A percentile compares a stretch with the other conserved stretches of the same genome.
phyloP scores from a whole-genome alignment of 2,797 vertebrate species.

The Apogon hyalosoma region DNA sequence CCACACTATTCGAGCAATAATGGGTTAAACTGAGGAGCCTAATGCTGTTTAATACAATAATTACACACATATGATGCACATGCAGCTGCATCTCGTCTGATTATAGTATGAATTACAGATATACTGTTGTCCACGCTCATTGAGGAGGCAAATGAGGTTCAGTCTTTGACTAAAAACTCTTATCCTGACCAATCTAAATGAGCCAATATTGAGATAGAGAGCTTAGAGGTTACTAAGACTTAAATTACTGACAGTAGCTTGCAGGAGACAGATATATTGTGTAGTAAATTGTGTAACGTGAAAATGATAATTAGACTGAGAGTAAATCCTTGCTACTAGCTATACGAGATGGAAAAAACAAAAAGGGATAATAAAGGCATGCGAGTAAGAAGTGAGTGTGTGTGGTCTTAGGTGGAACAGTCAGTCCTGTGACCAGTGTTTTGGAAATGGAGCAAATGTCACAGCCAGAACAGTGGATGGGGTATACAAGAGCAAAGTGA shows the following conservation, averaged over 20 bases:
- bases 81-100: constrained; percentile 41
- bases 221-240: constrained; percentile 38
- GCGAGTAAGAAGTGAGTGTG: constrained; percentile 39
- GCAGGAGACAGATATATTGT: constrained; percentile 47
- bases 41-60: constrained; percentile 74
- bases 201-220: constrained; percentile 52
- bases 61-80: constrained; percentile 59
- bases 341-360: constrained; percentile 48
- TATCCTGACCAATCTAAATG: constrained; percentile 75
- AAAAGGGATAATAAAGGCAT: constrained; percentile 49
- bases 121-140: constrained; percentile 52
- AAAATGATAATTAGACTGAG: constrained; percentile 67
- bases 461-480: constrained; percentile 16
- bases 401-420: constrained; percentile 56
- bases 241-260: constrained; percentile 61
- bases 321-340: constrained; percentile 77
- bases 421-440: constrained; percentile 71
- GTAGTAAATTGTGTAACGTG: constrained; percentile 57
- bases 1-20: constrained; percentile 67
- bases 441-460: constrained; percentile 61
- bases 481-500: constrained; percentile 32
- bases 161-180: constrained; percentile 46
- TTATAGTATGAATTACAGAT: constrained; percentile 46
- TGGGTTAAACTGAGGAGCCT: constrained; percentile 75
- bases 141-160: constrained; percentile 43